Evolutionary conservation across 2,888 invertebrate genomes (phyloP), one percentile per base, ranked within the genome.

Genomic region (Nomada ferruginata): DNA sequence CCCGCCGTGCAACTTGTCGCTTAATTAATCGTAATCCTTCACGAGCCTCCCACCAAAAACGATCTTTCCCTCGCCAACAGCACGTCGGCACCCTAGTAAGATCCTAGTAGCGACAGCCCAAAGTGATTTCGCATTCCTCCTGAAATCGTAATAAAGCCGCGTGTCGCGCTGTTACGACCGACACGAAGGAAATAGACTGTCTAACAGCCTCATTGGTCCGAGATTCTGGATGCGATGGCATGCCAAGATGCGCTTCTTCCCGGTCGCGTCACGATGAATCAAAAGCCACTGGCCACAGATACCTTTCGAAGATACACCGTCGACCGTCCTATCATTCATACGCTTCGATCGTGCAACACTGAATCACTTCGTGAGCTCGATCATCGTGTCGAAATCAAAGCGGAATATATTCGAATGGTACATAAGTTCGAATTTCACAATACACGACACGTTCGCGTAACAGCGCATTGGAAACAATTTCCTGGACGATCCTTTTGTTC

Each of bases 41-140:
- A 7, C 36, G 36, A 47, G 47, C 47, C 47, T 15, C 1, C 18
- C 20, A 7, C 10, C 60, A 20, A 60, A 50, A 36, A 15, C 15
- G 29, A 70, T 60, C 26, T 57, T 74, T 68, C 63, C 57, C 52
- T 53, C 36, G 50, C 29, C 26, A 29, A 10, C n/a, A 26, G 18
- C 5, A 26, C 26, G 53, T 69, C 64, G 42, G 23, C 47, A 52
- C 26, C 29, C 61, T 26, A 15, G 60, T 0, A 50, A 44, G 53
- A 55, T 20, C 55, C 42, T 20, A 42, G 74, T 26, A 42, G 71
- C 60, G 36, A 2, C 26, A 44, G 65, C 5, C 10, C 7, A 61
- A 75, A 79, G 70, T 79, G 79, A 79, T 79, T 82, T 63, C 70
- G 74, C 61, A 73, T 79, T 70, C 74, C 66, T 44, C 53, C 29